These are phyloP conservation scores for Trematomus loennbergii DNA, from an alignment of 2,113 vertebrate genomes.

Conservation along the genomic window DNA sequence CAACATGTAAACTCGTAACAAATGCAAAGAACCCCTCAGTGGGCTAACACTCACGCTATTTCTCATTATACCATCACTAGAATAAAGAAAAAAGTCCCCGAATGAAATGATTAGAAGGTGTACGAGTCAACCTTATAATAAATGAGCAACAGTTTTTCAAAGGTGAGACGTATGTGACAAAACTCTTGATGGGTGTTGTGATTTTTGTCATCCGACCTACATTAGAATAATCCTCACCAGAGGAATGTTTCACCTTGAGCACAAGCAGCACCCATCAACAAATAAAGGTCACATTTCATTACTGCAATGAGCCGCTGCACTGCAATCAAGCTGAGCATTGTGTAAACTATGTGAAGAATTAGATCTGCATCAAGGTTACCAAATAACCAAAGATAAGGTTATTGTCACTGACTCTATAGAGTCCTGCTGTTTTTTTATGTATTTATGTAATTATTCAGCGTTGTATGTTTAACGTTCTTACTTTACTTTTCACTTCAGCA, in stretches of 20 bases:
- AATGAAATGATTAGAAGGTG: neutral
- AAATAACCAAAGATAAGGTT: conserved; percentile 23
- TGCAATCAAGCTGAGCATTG: conserved; percentile 30
- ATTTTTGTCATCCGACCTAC: conserved; percentile 23
- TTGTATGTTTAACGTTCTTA: neutral
- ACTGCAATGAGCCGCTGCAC: conserved; percentile 17
- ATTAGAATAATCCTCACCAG: conserved; percentile 32
- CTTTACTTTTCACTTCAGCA: neutral
- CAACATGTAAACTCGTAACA: conserved; percentile 43
- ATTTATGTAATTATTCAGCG: conserved; percentile 3
- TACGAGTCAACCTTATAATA: neutral
- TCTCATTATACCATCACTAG: neutral
- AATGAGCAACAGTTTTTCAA: neutral
- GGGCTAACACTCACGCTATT: conserved; percentile 1
- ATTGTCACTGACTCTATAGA: neutral
- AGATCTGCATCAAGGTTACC: conserved; percentile 18
- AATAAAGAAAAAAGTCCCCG: neutral
- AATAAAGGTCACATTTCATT: conserved; percentile 60
- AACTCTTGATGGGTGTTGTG: conserved; percentile 18
- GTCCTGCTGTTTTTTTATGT: neutral
- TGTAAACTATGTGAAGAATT: conserved; percentile 43
- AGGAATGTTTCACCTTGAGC: conserved; percentile 52
- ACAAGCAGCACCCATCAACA: conserved; percentile 50
- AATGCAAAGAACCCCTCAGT: neutral
- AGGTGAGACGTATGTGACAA: neutral